Percentiles rank a stretch among this genome's conserved stretches.
Evolutionary conservation across 1,140 invertebrate species (phyloP).

Genomic region (Nasonia vitripennis): DNA sequence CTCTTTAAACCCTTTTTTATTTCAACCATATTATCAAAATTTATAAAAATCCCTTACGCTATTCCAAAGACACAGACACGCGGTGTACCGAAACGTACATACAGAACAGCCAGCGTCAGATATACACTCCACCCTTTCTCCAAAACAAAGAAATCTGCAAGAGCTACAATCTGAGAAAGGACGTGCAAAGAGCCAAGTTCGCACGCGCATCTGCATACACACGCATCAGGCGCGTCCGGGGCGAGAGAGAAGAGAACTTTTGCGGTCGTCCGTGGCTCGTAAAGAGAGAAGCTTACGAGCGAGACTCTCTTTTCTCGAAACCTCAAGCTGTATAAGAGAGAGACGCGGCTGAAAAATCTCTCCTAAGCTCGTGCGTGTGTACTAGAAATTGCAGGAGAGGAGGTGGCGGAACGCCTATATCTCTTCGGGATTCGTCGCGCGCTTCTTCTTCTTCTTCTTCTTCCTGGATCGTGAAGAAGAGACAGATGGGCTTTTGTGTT

Average conservation of each 20-base stretch:
- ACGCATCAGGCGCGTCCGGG: not conserved
- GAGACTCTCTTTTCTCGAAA: conserved; percentile 57
- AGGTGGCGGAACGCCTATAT: conserved; percentile 51
- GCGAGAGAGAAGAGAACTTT: conserved; percentile 29
- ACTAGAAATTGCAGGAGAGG: conserved; percentile 62
- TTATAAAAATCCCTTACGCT: too few species aligned
- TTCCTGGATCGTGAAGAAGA: conserved; percentile 2
- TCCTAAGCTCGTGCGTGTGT: conserved; percentile 48
- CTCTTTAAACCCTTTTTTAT: not conserved
- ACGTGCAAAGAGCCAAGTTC: conserved; percentile 15
- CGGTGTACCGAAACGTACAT: too few species aligned
- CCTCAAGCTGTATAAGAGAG: not conserved
- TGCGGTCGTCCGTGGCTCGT: conserved; percentile 68
- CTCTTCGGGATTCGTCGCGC: conserved; percentile 24
- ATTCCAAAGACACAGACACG: too few species aligned
- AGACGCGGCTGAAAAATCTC: not conserved
- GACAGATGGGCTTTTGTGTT: not conserved
- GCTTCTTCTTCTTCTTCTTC: not conserved
- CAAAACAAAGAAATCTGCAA: conserved; percentile 56
- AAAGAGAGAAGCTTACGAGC: conserved; percentile 75
- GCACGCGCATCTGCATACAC: conserved; percentile 3
- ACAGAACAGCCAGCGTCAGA: too few species aligned
- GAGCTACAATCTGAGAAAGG: not conserved
- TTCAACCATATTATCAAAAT: too few species aligned
- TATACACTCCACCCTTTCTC: not conserved